Base-by-base conservation (phyloP, 1,140 invertebrate species). In the Microplitis mediator region DNA sequence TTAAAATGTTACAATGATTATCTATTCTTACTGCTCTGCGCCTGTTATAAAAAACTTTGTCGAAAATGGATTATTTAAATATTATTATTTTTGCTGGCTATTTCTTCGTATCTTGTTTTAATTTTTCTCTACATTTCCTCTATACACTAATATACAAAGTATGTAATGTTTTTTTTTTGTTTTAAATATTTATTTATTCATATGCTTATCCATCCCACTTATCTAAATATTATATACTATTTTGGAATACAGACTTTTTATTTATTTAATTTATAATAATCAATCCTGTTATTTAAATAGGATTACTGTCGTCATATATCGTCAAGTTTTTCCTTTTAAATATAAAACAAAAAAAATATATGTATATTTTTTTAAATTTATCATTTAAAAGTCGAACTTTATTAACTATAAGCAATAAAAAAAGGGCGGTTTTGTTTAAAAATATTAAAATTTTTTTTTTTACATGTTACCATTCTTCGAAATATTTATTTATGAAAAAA, bases 101-200 rank as follows among this genome's bases (percentile, higher is more conserved):
- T 86, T 85, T 85, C 83, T 80, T 85, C 80, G 78, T 84, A 50
- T 32, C 31, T 52, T 45, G 23, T 71, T 62, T 71, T 63, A 56
- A 56, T 60, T 69, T 39, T 69, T 71, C 81, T 83, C 82, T 87
- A 86, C 86, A 84, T 23, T 23, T 23, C 0, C 84, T 86, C 85
- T 87, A 87, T 87, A 87, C 86, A 87, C 85, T 86, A 87, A 87
- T 87, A 86, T 87, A 87, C 86, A 86, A 87, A 85, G 85, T 87
- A 85, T 82, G 80, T 79, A 82, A 85, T 84, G 11, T 71, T 39
- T 70, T 75, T 69, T 73, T 73, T 70, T n/a, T n/a, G n/a, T n/a
- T 71, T 58, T 23, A 1, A 23, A 35, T 75, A 68, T 69, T n/a
- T 67, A 60, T 71, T 74, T 75, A 78, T 84, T 79, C 76, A 74